phyloP scores from a whole-genome alignment of 2,888 invertebrate genomes.

The Automeris io region DNA sequence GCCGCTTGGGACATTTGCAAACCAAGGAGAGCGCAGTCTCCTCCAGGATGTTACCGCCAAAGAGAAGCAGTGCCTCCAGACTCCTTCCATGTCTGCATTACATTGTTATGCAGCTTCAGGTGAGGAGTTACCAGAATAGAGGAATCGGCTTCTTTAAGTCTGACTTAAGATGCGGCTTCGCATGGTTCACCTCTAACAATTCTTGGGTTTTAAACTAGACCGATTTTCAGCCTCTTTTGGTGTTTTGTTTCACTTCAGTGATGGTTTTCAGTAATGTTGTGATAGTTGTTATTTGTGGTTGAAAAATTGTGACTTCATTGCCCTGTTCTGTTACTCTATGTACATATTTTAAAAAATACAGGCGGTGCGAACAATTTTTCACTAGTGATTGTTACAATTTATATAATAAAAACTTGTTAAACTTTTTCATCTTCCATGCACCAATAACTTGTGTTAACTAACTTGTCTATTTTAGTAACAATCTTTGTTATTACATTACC shows the following conservation, averaged over 20 bases:
- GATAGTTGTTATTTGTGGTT: neutral
- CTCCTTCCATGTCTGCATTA: conserved; percentile 67
- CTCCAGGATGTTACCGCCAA: conserved; percentile 69
- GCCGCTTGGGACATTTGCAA: conserved; percentile 44
- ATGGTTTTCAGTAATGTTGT: conserved; percentile 1
- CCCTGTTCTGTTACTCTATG: too few species aligned
- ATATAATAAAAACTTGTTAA: neutral
- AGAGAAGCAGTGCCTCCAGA: conserved; percentile 56
- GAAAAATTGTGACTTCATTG: neutral
- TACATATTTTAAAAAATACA: too few species aligned
- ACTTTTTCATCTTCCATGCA: neutral
- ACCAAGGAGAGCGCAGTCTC: conserved; percentile 64
- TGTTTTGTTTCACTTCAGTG: conserved; percentile 3
- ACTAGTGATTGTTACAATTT: neutral
- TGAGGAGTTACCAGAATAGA: conserved; percentile 66
- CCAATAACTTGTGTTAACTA: neutral
- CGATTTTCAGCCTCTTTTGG: conserved; percentile 4
- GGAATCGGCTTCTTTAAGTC: conserved; percentile 1
- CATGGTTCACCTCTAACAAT: conserved; percentile 12
- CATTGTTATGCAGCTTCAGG: conserved; percentile 67
- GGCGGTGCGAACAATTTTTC: too few species aligned
- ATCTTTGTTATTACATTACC: neutral
- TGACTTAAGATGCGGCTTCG: conserved; percentile 10
- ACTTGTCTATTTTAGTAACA: neutral
- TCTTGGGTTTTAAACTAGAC: conserved; percentile 5